Evolutionary conservation across 37 sponge, comb jelly and placozoan genomes (phyloP), one percentile per base, ranked within the genome.

Genomic region (Spongilla lacustris): DNA sequence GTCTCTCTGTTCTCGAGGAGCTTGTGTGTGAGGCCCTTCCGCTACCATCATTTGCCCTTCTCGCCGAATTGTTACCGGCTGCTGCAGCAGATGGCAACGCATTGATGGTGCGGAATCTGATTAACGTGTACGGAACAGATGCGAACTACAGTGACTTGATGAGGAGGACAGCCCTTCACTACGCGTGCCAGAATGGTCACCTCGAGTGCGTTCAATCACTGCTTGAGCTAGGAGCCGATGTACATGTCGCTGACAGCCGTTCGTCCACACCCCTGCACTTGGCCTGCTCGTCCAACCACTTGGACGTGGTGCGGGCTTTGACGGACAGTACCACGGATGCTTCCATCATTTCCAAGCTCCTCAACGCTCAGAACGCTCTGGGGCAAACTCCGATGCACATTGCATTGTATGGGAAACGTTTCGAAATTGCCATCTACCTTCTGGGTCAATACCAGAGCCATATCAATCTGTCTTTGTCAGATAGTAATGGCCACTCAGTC

Each of bases 231-330:
- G 72, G 85, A 46, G 88, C 85, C 14, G 37, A 80, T 23, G 30
- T 41, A 2, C 50, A 37, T 2, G 21, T 36, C 32, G 31, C 69
- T 0, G 36, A 76, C 49, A 50, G 77, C 22, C 14, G n/a, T 0
- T 81, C 70, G 0, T 71, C 73, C 24, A 92, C 88, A 35, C 66
- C 92, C 0, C 77, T 92, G 4, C 92, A 92, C 38, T 69, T 81
- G 27, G 88, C 88, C 17, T 87, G 85, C 66, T n/a, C 21, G 13
- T 24, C 32, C 11, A 85, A 88, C 1, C 36, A 88, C 73, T 21
- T 75, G 37, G 77, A 74, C 25, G 26, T 74, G 0, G 50, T 80
- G 31, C 28, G 4, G 0, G 23, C 80, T 22, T 2, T 92, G 34
- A 50, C 84, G 3, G 37, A 80, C 27, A 67, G 27, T 5, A 11